A percentile compares a stretch with the other conserved stretches of the same genome.
phyloP scores from a whole-genome alignment of 2,113 vertebrate genomes.

The Myodes glareolus region DNA sequence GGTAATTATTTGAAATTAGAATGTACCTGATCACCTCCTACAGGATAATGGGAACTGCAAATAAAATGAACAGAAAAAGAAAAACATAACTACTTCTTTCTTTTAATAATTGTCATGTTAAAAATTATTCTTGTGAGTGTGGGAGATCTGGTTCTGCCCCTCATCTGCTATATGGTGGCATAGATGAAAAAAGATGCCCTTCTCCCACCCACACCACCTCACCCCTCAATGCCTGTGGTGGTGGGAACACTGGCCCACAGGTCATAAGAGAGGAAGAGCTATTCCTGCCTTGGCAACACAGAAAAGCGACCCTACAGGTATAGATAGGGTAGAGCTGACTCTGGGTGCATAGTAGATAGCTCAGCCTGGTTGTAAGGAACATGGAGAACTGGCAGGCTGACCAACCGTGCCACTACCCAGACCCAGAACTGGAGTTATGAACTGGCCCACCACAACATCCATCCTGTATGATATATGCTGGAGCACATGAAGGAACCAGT shows the following conservation, averaged over 20 bases:
- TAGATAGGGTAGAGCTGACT: background rate
- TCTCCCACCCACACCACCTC: no score
- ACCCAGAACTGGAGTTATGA: background rate
- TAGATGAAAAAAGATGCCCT: no score
- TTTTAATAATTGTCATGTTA: slow-evolving; percentile 29
- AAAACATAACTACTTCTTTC: slow-evolving; percentile 15
- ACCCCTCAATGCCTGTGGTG: background rate
- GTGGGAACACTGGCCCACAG: background rate
- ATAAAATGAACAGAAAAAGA: slow-evolving; percentile 33
- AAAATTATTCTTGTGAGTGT: background rate
- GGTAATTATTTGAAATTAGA: slow-evolving; percentile 32
- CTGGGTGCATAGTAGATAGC: background rate
- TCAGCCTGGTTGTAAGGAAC: background rate
- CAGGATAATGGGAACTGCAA: slow-evolving; percentile 15
- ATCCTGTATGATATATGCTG: background rate
- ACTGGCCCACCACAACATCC: background rate
- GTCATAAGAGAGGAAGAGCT: background rate
- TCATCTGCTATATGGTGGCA: background rate
- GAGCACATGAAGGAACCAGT: background rate
- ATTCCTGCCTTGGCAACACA: background rate
- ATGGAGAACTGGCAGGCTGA: background rate
- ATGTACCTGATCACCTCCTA: background rate
- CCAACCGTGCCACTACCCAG: background rate
- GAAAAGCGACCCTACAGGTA: background rate
- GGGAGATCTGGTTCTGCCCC: no score